phyloP scores from a whole-genome alignment of 2,113 vertebrate species.

The Daphoenositta chrysoptera region DNA sequence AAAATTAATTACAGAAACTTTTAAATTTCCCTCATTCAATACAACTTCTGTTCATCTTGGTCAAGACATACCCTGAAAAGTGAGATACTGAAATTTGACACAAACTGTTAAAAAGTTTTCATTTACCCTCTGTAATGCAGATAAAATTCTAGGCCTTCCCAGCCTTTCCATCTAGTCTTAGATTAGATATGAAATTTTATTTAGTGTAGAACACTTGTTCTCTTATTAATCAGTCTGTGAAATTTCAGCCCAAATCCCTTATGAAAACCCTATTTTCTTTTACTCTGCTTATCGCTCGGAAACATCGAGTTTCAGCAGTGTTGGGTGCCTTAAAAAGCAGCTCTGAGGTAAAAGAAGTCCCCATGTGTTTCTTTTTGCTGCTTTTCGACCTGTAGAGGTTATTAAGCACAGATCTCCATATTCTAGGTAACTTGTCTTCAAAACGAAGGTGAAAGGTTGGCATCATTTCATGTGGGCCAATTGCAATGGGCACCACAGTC shows the following conservation, averaged over 20 bases:
- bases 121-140: neutral
- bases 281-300: fast-evolving
- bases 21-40: neutral
- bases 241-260: neutral
- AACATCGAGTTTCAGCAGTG: neutral
- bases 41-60: neutral
- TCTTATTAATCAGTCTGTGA: neutral
- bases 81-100: neutral
- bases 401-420: neutral
- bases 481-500: neutral
- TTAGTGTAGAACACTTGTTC: neutral
- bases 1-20: neutral
- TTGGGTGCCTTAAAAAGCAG: neutral
- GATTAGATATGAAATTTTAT: neutral
- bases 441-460: neutral
- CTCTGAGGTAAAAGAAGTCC: neutral
- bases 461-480: neutral
- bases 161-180: neutral
- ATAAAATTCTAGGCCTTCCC: neutral
- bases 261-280: neutral
- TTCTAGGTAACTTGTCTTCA: neutral
- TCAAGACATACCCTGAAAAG: neutral
- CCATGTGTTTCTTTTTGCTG: fast-evolving
- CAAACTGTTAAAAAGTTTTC: neutral
- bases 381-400: neutral